These are phyloP conservation scores for Chloromyia formosa DNA, from an alignment of 2,888 invertebrate species.

Conservation along the genomic window DNA sequence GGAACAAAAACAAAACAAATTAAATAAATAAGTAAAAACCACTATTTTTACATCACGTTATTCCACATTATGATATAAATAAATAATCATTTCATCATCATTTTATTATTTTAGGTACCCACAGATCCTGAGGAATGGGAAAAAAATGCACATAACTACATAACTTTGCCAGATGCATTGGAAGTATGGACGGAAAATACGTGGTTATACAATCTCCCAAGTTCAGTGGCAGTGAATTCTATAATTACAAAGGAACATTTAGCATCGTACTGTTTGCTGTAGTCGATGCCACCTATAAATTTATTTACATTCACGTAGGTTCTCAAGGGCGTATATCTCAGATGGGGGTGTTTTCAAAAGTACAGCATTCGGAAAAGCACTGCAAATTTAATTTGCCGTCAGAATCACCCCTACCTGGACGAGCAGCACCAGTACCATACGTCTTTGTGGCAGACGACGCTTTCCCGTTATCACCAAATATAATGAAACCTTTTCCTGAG, in stretches of 20 bases:
- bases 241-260: slow-evolving; percentile 52
- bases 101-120: slow-evolving; percentile 29
- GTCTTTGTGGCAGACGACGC: too few relatives aligned
- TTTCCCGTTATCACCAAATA: too few relatives aligned
- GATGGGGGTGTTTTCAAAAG: slow-evolving; percentile 11
- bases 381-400: too few relatives aligned
- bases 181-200: slow-evolving; percentile 55
- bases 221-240: slow-evolving; percentile 53
- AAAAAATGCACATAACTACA: slow-evolving; percentile 1
- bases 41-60: too few relatives aligned
- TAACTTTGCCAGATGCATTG: slow-evolving; percentile 19
- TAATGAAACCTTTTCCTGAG: slow-evolving; percentile 19
- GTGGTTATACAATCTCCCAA: slow-evolving; percentile 53
- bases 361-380: too few relatives aligned
- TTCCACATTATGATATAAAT: not conserved
- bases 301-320: slow-evolving; percentile 46
- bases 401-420: too few relatives aligned
- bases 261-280: slow-evolving; percentile 52
- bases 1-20: too few relatives aligned
- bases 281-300: slow-evolving; percentile 54
- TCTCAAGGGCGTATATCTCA: slow-evolving; percentile 30
- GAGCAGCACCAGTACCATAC: too few relatives aligned
- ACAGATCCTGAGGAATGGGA: not conserved
- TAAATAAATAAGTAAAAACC: too few relatives aligned
- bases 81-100: not conserved